These are phyloP conservation scores for Bembecia ichneumoniformis DNA, from an alignment of 2,888 invertebrate species.

Conservation along the genomic window DNA sequence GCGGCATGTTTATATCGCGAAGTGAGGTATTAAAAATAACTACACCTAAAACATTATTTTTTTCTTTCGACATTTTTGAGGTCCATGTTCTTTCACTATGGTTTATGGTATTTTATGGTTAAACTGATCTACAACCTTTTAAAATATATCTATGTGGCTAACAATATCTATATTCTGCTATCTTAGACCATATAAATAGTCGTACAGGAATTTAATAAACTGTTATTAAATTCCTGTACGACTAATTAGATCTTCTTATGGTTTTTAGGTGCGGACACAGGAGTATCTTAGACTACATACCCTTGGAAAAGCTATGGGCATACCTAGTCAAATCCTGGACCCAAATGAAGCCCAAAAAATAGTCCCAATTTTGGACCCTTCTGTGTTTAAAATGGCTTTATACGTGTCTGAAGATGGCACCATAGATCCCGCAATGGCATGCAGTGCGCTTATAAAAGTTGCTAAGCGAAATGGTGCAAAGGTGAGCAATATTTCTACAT, in stretches of 20 bases:
- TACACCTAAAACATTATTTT: neutral
- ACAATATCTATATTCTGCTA: too few species aligned
- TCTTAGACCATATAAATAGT: too few species aligned
- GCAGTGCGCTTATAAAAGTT: constrained; percentile 80
- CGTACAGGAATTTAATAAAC: too few species aligned
- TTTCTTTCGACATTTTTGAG: neutral
- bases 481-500: constrained; percentile 47
- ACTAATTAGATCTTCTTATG: too few species aligned
- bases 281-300: constrained; percentile 88
- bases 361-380: constrained; percentile 83
- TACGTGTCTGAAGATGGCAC: constrained; percentile 87
- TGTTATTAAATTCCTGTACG: too few species aligned
- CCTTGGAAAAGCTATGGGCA: constrained; percentile 82
- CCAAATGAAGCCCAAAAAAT: constrained; percentile 82
- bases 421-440: constrained; percentile 87
- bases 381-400: constrained; percentile 81
- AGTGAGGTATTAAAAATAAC: constrained; percentile 34
- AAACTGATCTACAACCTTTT: too few species aligned
- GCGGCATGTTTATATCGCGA: constrained; percentile 88
- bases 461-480: constrained; percentile 80
- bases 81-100: neutral
- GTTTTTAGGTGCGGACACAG: constrained; percentile 78
- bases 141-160: too few species aligned
- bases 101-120: too few species aligned
- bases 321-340: constrained; percentile 81